Conservation (phyloP, 1,140 invertebrate species). For the Brachionus koreanus region DNA sequence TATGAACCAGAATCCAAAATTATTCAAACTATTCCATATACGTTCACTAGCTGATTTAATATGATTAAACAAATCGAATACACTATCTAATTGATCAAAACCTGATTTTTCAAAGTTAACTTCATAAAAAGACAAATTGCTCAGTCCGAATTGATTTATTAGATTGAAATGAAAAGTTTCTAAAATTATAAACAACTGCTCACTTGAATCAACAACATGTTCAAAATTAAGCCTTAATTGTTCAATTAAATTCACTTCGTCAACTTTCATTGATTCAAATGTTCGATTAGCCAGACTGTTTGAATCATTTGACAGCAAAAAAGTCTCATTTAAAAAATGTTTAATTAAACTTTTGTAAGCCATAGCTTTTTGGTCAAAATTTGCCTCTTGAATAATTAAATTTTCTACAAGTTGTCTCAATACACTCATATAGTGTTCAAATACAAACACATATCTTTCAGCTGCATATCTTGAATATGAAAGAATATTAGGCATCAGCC, state of each 20-base stretch:
- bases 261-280: not conserved
- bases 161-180: not conserved
- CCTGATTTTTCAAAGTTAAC: not conserved
- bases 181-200: not conserved
- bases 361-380: not conserved
- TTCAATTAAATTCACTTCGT: not conserved
- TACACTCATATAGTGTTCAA: not conserved
- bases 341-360: not conserved
- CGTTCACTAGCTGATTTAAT: not conserved
- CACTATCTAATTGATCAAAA: not conserved
- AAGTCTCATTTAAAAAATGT: not conserved
- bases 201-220: not conserved
- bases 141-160: not conserved
- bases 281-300: not conserved
- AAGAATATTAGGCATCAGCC: not conserved
- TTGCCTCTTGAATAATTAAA: not conserved
- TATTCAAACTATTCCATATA: not conserved
- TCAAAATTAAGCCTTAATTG: not conserved
- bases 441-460: slow-evolving; percentile 20
- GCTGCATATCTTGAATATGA: slow-evolving; percentile 13
- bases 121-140: not conserved
- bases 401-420: not conserved
- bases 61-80: not conserved
- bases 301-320: not conserved
- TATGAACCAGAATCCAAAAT: slow-evolving; percentile 1